Conservation (phyloP, 37 sponge, comb jelly and placozoan genomes). For the Chondrosia reniformis region DNA sequence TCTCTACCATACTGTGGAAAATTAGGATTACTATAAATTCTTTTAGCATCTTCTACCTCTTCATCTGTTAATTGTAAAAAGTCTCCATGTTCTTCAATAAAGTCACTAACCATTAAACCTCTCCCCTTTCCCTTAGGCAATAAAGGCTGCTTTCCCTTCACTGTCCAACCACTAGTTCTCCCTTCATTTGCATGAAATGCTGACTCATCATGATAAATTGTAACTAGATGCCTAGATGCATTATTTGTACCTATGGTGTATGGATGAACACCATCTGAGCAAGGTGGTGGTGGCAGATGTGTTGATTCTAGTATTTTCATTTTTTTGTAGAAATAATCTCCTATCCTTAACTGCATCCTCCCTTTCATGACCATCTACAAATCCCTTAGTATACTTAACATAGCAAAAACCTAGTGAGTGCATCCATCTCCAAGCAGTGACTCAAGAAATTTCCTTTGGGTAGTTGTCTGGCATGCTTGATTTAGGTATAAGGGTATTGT, state of each 20-base stretch:
- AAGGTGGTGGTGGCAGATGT: not conserved
- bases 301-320: not conserved
- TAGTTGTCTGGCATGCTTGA: not conserved
- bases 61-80: conserved; percentile 1
- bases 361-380: conserved; percentile 7
- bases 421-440: conserved; percentile 12
- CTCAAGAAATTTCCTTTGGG: not conserved
- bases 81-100: conserved; percentile 32
- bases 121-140: conserved; percentile 19
- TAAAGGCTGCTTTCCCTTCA: conserved; percentile 14
- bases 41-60: conserved; percentile 7
- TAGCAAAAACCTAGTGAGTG: not conserved
- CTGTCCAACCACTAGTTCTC: conserved; percentile 7
- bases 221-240: not conserved
- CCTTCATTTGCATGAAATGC: conserved; percentile 34
- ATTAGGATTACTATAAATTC: not conserved
- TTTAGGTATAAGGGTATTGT: not conserved
- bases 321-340: not conserved
- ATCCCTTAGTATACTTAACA: not conserved
- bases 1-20: not conserved
- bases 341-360: not conserved
- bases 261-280: not conserved
- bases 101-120: conserved; percentile 37
- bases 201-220: conserved; percentile 40
- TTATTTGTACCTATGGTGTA: not conserved